Evolutionary conservation across 1,140 invertebrate species (phyloP).

Genomic region (Drosophila takahashii): DNA sequence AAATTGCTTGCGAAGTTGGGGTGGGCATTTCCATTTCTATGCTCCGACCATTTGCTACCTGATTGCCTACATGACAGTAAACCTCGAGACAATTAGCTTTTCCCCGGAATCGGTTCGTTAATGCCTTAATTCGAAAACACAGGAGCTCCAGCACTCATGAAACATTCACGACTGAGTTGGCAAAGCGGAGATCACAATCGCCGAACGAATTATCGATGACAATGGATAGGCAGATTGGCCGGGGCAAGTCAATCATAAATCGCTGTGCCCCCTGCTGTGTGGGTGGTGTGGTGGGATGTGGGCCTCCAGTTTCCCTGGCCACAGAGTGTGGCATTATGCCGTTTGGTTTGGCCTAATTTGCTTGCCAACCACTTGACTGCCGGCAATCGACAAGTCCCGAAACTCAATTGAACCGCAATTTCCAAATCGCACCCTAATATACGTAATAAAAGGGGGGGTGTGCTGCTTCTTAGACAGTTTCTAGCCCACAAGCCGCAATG

Average conservation of each 20-base stretch:
- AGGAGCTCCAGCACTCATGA: slow-evolving; percentile 20
- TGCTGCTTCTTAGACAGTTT: slow-evolving; percentile 8
- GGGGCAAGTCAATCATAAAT: slow-evolving; percentile 59
- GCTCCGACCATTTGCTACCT: slow-evolving; percentile 6
- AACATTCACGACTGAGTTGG: slow-evolving; percentile 50
- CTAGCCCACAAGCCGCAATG: slow-evolving; percentile 50
- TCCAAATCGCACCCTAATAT: slow-evolving; percentile 70
- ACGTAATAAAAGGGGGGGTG: slow-evolving; percentile 56
- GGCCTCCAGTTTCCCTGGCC: too few relatives aligned
- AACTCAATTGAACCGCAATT: slow-evolving; percentile 72
- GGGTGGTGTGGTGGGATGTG: slow-evolving; percentile 8
- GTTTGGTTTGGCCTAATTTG: slow-evolving; percentile 71
- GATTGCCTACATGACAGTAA: slow-evolving; percentile 37
- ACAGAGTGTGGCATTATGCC: slow-evolving; percentile 41
- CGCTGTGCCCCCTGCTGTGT: slow-evolving; percentile 12
- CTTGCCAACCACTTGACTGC: slow-evolving; percentile 65
- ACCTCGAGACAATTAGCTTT: slow-evolving; percentile 12
- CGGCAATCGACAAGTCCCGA: slow-evolving; percentile 53
- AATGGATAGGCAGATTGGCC: slow-evolving; percentile 58
- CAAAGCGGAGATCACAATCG: slow-evolving; percentile 31
- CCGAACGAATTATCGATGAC: slow-evolving; percentile 55
- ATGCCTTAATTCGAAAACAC: slow-evolving; percentile 39
- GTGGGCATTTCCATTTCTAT: slow-evolving; percentile 30
- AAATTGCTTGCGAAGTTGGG: slow-evolving; percentile 65
- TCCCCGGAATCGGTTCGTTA: slow-evolving; percentile 33